A percentile compares a stretch with the other conserved stretches of the same genome.
phyloP scores from a whole-genome alignment of 2,113 vertebrate species.

The Pelobates fuscus region DNA sequence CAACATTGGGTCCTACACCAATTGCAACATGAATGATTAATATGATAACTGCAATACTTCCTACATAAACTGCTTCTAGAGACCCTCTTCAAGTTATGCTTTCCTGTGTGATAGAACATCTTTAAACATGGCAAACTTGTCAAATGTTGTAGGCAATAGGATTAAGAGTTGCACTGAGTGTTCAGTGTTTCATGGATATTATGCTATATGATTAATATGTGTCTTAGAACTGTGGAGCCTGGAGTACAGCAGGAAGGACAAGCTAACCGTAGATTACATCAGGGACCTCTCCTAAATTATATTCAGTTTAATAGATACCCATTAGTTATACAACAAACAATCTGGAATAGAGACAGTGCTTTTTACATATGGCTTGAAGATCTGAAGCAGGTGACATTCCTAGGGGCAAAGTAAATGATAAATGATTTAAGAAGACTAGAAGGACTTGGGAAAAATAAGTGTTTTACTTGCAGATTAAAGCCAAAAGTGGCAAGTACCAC shows the following conservation, averaged over 20 bases:
- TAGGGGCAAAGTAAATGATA: constrained; percentile 28
- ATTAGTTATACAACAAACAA: constrained; percentile 27
- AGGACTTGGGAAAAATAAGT: constrained; percentile 7
- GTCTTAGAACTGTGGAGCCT: constrained; percentile 1
- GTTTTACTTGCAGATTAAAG: constrained; percentile 19
- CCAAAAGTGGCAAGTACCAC: constrained; percentile 28
- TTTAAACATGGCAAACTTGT: no score
- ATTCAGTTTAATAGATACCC: constrained; percentile 25
- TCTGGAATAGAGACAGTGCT: constrained; percentile 8
- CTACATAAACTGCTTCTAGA: no score
- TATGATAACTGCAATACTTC: no score
- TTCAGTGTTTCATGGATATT: no score
- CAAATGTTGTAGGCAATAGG: no score
- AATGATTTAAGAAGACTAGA: constrained; percentile 30
- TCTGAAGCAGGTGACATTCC: constrained; percentile 26
- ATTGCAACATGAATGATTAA: no score
- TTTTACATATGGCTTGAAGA: constrained; percentile 3
- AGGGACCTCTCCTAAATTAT: constrained; percentile 1
- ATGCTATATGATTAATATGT: neutral
- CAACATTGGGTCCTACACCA: no score
- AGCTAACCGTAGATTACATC: constrained; percentile 8
- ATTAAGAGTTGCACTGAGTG: no score
- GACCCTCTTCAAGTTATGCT: no score
- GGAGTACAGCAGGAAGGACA: constrained; percentile 15
- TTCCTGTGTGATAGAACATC: no score